Base-by-base conservation (phyloP, 1,140 invertebrate genomes). In the Drosophila grimshawi region DNA sequence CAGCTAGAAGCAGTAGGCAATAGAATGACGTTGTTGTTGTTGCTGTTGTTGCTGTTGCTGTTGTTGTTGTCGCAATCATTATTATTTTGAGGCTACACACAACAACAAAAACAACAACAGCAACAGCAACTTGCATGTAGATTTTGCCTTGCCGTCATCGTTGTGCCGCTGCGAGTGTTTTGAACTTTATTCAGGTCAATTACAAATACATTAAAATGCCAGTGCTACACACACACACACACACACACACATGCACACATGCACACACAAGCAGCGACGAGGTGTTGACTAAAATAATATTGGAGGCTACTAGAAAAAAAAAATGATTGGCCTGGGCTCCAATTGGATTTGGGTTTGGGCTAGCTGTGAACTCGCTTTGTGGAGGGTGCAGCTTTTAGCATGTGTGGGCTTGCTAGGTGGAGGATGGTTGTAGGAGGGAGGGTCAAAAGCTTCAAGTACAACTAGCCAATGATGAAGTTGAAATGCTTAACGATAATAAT, bases 121-220 rank as follows among this genome's bases (percentile, higher is more conserved):
- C 46, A 2, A 48, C 64, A 65, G 66, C 48, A 67, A 51, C 77
- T 82, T 83, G 75, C 78, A 89, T 89, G 86, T 89, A 90, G 78
- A 89, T 90, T 90, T 90, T 76, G 86, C 86, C 86, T 90, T 86
- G 86, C 69, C 69, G 59, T 73, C 73, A 70, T 73, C 69, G 69
- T 55, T 60, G 55, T 73, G 80, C 64, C 64, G 80, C 69, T 77
- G 66, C 61, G 80, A 79, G 89, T 88, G 89, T 89, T 91, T 91
- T 91, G 89, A 91, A 91, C 89, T 91, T 91, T 91, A 91, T 91
- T 91, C 89, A 91, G 89, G 89, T 91, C 89, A 91, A 91, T 91
- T 91, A 91, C 89, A 91, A 91, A 91, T 91, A 91, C 81, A 91
- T 91, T 91, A 91, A 90, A 91, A 82, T 91, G 89, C 79, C 81